Evolutionary conservation across 2,113 vertebrate species (phyloP), one percentile per base, ranked within the genome.

Genomic region (Vireo altiloquus): DNA sequence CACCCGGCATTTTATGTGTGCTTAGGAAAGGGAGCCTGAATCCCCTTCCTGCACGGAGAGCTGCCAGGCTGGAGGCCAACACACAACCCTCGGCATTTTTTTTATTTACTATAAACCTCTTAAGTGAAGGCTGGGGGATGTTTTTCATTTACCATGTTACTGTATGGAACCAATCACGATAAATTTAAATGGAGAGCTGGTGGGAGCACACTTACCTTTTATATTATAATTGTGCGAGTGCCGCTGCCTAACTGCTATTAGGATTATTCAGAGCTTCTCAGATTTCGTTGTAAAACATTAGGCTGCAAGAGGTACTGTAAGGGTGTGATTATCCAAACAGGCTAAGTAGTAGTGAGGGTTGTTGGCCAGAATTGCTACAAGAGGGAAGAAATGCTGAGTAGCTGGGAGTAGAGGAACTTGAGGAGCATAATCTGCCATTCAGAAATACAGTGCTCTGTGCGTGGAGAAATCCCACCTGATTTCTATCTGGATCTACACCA

Each of bases 311-410:
- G 92, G 95, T 93, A 69, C 92, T 50, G 65, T 83, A 92, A 95
- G 93, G 95, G 93, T 94, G 93, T 97, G 93, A 96, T 97, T 96
- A 97, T 93, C 75, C 95, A 79, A 84, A 90, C 72, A 83, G 90
- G 77, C 80, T 93, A 76, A 95, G 88, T 50, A 93, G 53, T 84
- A 68, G 85, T 84, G 89, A 91, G 76, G 5, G 2, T 60, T 89
- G 72, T 44, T 13, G 15, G 69, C 56, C 84, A 75, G 65, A 83
- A 93, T 92, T 96, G 61, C 72, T 89, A 18, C 65, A 54, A 70
- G 60, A 66, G 44, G 44, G 47, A 40, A 87, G 82, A 90, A 92
- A 61, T 65, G n/a, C 85, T 82, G 81, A 39, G 37, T 87, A 75
- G 76, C 53, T 60, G 68, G 35, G 46, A 89, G 64, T 1, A 66